phyloP scores from a whole-genome alignment of 2,113 vertebrate species.

The Cyphotilapia sp. region DNA sequence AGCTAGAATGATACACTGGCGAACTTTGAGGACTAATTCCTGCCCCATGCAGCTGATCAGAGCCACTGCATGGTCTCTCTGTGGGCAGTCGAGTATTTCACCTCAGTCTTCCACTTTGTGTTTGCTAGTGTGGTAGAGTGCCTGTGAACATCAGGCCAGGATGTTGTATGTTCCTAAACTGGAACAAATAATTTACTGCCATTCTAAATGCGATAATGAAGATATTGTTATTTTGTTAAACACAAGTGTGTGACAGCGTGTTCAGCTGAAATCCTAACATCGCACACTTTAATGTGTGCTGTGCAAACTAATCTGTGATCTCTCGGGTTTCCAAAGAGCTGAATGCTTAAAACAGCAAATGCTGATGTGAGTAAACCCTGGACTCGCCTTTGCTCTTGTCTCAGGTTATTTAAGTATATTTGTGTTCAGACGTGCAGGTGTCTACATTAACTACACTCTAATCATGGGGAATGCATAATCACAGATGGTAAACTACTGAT shows the following conservation, averaged over 20 bases:
- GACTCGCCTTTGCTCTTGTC: not conserved
- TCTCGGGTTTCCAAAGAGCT: not conserved
- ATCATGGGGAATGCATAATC: not conserved
- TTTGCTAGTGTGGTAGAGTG: not conserved
- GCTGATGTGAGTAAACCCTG: not conserved
- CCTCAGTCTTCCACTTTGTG: not conserved
- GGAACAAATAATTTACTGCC: not conserved
- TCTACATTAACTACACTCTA: not conserved
- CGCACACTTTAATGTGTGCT: not conserved
- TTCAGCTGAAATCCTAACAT: not conserved
- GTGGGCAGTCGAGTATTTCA: not conserved
- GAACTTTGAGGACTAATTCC: not conserved
- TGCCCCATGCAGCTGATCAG: not conserved
- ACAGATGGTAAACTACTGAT: not conserved
- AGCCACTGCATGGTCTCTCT: not conserved
- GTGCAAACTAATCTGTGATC: not conserved
- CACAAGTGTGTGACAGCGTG: not conserved
- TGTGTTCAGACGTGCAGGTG: not conserved
- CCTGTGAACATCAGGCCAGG: not conserved
- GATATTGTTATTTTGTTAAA: not conserved
- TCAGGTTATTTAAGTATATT: not conserved
- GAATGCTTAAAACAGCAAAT: not conserved
- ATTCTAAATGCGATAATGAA: not conserved
- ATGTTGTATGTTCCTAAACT: not conserved
- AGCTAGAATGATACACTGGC: fast-evolving